phyloP scores from a whole-genome alignment of 2,113 vertebrate genomes.

The Rattus rattus region DNA sequence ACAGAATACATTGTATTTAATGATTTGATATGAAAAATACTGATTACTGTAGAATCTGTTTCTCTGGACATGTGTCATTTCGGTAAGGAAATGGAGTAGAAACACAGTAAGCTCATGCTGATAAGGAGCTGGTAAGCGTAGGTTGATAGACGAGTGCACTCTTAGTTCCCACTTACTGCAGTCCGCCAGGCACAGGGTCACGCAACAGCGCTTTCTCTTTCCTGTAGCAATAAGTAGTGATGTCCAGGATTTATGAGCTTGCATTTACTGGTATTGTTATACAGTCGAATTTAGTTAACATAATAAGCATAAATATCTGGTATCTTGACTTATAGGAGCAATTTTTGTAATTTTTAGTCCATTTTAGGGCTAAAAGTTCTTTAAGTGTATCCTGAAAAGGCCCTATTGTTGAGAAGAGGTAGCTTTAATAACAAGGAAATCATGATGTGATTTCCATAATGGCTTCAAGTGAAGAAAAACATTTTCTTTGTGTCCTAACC shows the following conservation, averaged over 20 bases:
- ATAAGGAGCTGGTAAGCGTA: neutral
- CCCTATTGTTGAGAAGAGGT: neutral
- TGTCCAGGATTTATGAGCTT: constrained; percentile 2
- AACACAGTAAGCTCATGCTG: neutral
- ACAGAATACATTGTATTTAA: neutral
- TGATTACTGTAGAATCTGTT: neutral
- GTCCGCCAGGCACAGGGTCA: neutral
- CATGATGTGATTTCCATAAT: constrained; percentile 24
- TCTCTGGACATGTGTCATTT: neutral
- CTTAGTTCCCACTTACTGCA: neutral
- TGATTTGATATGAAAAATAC: neutral
- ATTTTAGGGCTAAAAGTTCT: constrained; percentile 40
- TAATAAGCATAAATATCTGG: constrained; percentile 17
- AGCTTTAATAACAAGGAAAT: neutral
- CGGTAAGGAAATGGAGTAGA: constrained; percentile 26
- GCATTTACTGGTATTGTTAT: constrained; percentile 29
- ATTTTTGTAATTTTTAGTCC: neutral
- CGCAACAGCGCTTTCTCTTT: constrained; percentile 31
- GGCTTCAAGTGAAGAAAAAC: neutral
- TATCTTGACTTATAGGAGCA: neutral
- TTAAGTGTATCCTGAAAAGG: neutral
- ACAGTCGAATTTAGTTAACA: constrained; percentile 2
- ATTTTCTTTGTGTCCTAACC: neutral
- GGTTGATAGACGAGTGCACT: neutral
- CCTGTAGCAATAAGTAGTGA: constrained; percentile 19